phyloP scores from a whole-genome alignment of 2,888 invertebrate species.

The Chesias legatella region DNA sequence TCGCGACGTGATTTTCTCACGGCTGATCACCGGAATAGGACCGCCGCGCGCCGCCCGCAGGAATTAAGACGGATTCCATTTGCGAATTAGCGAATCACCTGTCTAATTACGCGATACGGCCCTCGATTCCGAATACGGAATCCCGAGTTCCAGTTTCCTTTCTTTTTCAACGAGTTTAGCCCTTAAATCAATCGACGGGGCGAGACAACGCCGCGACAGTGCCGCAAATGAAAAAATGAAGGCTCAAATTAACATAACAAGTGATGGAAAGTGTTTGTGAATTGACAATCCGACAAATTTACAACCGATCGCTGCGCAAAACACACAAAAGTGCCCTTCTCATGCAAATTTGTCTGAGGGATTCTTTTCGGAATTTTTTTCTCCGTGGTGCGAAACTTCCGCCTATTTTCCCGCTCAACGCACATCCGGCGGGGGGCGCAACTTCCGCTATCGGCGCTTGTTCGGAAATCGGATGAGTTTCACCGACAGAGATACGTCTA shows the following conservation, averaged over 20 bases:
- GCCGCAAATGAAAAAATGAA: constrained; percentile 37
- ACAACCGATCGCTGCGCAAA: constrained; percentile 67
- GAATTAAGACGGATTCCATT: constrained; percentile 69
- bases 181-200: constrained; percentile 29
- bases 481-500: constrained; percentile 56
- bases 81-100: constrained; percentile 77
- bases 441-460: constrained; percentile 62
- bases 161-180: constrained; percentile 24
- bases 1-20: constrained; percentile 78
- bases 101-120: constrained; percentile 66
- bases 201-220: constrained; percentile 24
- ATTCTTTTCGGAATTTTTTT: constrained; percentile 66
- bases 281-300: constrained; percentile 78
- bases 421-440: constrained; percentile 65
- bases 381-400: constrained; percentile 68
- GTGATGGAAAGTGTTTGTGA: constrained; percentile 64
- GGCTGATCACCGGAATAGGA: constrained; percentile 50
- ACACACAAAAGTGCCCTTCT: constrained; percentile 72
- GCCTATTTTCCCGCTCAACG: constrained; percentile 78
- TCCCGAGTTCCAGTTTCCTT: constrained; percentile 42
- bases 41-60: no score
- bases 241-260: constrained; percentile 73
- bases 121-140: constrained; percentile 46
- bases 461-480: constrained; percentile 69
- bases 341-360: constrained; percentile 73